phyloP scores from a whole-genome alignment of 2,888 invertebrate species.

The Acrocyrtus sp. region DNA sequence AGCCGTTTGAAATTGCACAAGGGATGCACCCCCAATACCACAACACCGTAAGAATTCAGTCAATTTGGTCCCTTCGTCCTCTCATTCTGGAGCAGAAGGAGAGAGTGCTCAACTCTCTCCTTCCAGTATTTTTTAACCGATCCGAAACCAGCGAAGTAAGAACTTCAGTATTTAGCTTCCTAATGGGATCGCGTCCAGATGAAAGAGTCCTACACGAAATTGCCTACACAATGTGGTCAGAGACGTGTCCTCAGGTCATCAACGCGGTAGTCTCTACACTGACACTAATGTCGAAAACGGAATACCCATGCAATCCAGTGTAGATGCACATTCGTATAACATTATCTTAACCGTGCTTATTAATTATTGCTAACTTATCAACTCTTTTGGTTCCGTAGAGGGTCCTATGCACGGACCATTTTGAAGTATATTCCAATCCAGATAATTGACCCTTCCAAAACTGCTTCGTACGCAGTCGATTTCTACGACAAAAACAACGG shows the following conservation, averaged over 20 bases:
- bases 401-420: constrained; percentile 56
- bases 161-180: constrained; percentile 57
- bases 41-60: constrained; percentile 55
- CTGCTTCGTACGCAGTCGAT: constrained; percentile 53
- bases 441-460: constrained; percentile 52
- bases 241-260: constrained; percentile 58
- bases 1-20: constrained; percentile 56
- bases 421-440: constrained; percentile 61
- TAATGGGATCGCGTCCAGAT: constrained; percentile 54
- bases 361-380: too few relatives aligned
- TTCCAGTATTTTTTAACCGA: constrained; percentile 62
- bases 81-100: constrained; percentile 36
- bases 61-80: constrained; percentile 59
- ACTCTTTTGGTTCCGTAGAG: constrained; percentile 14
- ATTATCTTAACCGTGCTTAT: not conserved
- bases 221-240: constrained; percentile 63
- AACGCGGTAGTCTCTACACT: constrained; percentile 59
- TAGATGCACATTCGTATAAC: constrained; percentile 7
- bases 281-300: constrained; percentile 51
- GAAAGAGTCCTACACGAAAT: constrained; percentile 60
- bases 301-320: constrained; percentile 58
- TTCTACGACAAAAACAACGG: constrained; percentile 59
- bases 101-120: constrained; percentile 42
- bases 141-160: constrained; percentile 59
- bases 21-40: constrained; percentile 48